A percentile compares a stretch with the other conserved stretches of the same genome.
Conservation (phyloP, 2,113 vertebrate species). For the Limanda limanda region DNA sequence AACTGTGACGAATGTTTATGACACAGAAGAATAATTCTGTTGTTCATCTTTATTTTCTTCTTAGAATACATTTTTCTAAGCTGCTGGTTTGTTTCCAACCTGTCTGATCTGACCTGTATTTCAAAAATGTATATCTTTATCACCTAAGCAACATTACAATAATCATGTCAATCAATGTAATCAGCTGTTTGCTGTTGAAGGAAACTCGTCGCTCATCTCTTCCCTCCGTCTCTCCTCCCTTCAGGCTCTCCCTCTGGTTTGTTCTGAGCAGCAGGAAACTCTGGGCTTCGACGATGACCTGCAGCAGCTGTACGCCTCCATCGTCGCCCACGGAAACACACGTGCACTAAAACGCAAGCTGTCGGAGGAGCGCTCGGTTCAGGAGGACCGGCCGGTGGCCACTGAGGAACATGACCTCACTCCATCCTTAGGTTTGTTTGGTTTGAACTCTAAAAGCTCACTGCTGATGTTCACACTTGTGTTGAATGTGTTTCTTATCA, state of each 20-base stretch:
- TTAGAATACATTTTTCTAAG: too few relatives aligned
- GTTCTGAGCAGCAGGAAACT: conserved; percentile 15
- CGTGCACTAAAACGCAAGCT: conserved; percentile 54
- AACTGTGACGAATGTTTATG: too few relatives aligned
- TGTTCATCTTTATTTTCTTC: too few relatives aligned
- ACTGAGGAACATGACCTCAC: background rate
- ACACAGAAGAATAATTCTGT: too few relatives aligned
- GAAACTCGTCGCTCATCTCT: background rate
- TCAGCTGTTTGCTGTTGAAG: too few relatives aligned
- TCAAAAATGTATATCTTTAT: too few relatives aligned
- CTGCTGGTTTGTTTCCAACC: too few relatives aligned
- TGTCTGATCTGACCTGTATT: too few relatives aligned
- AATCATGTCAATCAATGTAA: background rate
- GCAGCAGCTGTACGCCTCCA: conserved; percentile 65
- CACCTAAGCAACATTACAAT: background rate
- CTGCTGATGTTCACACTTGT: too few relatives aligned
- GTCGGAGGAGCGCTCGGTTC: background rate
- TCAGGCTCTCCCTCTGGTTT: conserved; percentile 71
- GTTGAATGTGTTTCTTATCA: too few relatives aligned
- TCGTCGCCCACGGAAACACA: conserved; percentile 31
- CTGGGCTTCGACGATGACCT: conserved; percentile 61
- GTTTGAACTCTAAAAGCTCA: background rate
- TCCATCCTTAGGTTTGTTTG: conserved; percentile 45
- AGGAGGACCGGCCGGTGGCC: background rate
- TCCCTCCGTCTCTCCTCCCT: background rate